Percentiles rank a stretch among this genome's conserved stretches.
These are phyloP conservation scores for Altica lythri DNA, from an alignment of 2,888 invertebrate genomes.

Conservation along the genomic window DNA sequence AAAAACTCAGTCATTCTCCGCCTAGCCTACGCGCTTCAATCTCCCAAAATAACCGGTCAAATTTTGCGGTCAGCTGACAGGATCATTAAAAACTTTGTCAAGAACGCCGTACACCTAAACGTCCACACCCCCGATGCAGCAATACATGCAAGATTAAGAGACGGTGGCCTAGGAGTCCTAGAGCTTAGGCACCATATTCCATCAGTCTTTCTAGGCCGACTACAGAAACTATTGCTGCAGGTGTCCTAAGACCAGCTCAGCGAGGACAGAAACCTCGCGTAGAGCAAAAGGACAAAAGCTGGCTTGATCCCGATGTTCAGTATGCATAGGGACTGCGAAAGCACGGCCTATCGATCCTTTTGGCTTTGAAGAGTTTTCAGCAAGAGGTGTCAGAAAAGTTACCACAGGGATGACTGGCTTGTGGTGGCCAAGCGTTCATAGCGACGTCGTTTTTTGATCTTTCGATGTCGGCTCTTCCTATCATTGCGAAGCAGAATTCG, in stretches of 20 bases:
- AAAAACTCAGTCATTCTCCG: constrained; percentile 52
- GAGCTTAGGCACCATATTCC: constrained; percentile 28
- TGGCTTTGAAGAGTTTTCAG: no score
- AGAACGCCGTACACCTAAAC: constrained; percentile 59
- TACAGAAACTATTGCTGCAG: constrained; percentile 16
- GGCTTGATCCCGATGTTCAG: constrained; percentile 7
- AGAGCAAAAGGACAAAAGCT: constrained; percentile 18
- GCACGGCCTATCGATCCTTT: background rate
- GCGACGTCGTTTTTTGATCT: no score
- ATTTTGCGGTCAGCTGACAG: constrained; percentile 21
- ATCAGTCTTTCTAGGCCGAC: constrained; percentile 11
- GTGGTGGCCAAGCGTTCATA: constrained; percentile 18
- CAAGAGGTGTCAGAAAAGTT: background rate
- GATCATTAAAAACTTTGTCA: constrained; percentile 23
- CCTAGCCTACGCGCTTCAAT: constrained; percentile 48
- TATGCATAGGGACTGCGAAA: background rate
- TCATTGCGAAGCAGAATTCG: no score
- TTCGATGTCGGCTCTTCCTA: no score
- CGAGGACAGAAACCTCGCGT: constrained; percentile 18
- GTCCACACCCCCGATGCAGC: constrained; percentile 49
- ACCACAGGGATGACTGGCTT: background rate
- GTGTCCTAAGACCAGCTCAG: no score
- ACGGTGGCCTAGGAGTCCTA: constrained; percentile 43
- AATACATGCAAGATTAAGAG: constrained; percentile 38
- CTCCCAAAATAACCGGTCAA: constrained; percentile 37